Percentiles rank a stretch among this genome's conserved stretches.
phyloP scores from a whole-genome alignment of 1,140 invertebrate genomes.

The Aphidius gifuensis region DNA sequence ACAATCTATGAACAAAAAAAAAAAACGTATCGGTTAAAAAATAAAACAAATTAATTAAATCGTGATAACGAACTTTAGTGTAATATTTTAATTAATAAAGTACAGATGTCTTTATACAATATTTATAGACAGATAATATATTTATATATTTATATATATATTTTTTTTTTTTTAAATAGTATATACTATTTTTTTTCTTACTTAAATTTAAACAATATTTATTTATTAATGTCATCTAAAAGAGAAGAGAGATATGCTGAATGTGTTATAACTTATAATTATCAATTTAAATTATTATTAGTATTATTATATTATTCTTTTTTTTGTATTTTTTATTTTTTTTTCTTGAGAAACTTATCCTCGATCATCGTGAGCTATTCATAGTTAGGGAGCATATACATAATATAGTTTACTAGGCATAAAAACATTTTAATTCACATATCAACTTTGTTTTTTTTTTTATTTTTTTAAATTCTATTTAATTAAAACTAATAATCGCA shows the following conservation, averaged over 20 bases:
- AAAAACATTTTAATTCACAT: too few species aligned
- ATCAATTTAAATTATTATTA: too few species aligned
- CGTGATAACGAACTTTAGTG: slow-evolving; percentile 35
- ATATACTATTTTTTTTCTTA: slow-evolving; percentile 39
- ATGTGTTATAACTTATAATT: slow-evolving; percentile 26
- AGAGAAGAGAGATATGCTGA: slow-evolving; percentile 41
- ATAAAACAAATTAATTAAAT: slow-evolving; percentile 7
- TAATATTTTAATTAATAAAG: slow-evolving; percentile 54
- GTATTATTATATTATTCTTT: neutral
- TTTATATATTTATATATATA: slow-evolving; percentile 25
- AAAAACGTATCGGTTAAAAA: neutral
- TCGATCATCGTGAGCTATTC: slow-evolving; percentile 11
- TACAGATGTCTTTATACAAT: slow-evolving; percentile 54
- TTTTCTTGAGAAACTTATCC: neutral
- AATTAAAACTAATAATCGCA: too few species aligned
- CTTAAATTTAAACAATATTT: slow-evolving; percentile 6
- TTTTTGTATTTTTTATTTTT: neutral
- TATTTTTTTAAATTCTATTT: too few species aligned
- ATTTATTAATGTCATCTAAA: slow-evolving; percentile 19
- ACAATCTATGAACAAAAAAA: slow-evolving; percentile 57
- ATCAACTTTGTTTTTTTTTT: too few species aligned
- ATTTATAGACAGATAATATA: slow-evolving; percentile 53
- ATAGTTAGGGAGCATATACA: too few species aligned
- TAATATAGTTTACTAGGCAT: too few species aligned
- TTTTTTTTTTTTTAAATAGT: slow-evolving; percentile 21